Base-by-base conservation (phyloP, 1,140 invertebrate genomes). In the Drosophila obscura region DNA sequence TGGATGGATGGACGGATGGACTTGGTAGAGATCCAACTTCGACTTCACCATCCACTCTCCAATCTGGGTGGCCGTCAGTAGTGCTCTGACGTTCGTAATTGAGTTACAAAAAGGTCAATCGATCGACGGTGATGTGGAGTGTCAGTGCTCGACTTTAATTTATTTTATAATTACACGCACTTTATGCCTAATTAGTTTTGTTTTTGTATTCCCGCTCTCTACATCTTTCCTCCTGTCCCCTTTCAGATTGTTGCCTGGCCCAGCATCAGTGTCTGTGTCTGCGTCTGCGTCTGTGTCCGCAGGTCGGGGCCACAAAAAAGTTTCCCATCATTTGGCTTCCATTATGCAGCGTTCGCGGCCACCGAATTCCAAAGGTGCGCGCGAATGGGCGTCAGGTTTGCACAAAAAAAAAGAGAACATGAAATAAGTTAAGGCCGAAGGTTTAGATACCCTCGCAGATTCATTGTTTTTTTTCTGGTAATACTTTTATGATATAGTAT, bases 61-160 rank as follows among this genome's bases (percentile, higher is more conserved):
- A 31, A 58, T 48, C 66, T 89, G 83, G 83, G 83, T 87, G 83
- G 83, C 44, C 83, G 52, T 35, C 66, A 22, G 35, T 41, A 16
- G 49, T 52, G 46, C 51, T 67, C 64, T 31, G 15, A 44, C 31
- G 64, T 58, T 88, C 68, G 79, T 88, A 88, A 88, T 88, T 88
- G 84, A 88, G 84, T 89, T 89, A 88, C 84, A 74, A 88, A 89
- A 77, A 89, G 80, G 82, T 82, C 87, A 82, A 87, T 84, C 82
- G 73, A 77, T 63, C 39, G 43, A 43, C 35, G 45, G 26, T 28
- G 57, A 50, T 62, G 57, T 35, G 58, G 68, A 73, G 69, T 69
- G 69, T 73, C 69, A 80, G 65, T 84, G 72, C 58, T 81, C 77
- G 76, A 77, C 73, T 85, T 84, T 88, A 77, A 88, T 87, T 85